phyloP scores from a whole-genome alignment of 2,888 invertebrate species.

The Seira ritae region DNA sequence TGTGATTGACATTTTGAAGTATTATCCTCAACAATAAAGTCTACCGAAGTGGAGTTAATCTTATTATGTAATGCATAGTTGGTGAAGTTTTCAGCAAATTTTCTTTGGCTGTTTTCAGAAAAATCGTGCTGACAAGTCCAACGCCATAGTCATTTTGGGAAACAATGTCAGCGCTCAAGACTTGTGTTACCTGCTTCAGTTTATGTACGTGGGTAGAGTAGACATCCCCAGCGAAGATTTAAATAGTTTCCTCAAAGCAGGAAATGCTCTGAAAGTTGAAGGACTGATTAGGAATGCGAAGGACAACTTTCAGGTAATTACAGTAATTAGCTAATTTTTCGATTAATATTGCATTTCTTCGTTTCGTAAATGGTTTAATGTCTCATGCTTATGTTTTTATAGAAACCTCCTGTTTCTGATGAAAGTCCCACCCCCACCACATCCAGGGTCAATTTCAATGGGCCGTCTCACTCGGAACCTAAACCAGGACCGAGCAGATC shows the following conservation, averaged over 20 bases:
- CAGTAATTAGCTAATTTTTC: too few species aligned
- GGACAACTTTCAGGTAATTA: neutral
- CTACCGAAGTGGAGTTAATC: neutral
- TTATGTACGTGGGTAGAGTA: slow-evolving; percentile 70
- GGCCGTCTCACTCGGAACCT: too few species aligned
- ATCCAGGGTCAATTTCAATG: too few species aligned
- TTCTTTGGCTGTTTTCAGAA: neutral
- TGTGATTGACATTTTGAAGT: too few species aligned
- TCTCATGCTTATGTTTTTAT: too few species aligned
- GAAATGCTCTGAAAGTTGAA: slow-evolving; percentile 69
- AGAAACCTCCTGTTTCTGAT: too few species aligned
- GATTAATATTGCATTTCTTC: too few species aligned
- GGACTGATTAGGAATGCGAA: slow-evolving; percentile 63
- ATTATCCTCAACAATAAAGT: too few species aligned
- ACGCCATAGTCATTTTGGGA: neutral
- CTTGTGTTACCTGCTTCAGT: slow-evolving; percentile 22
- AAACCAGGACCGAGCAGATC: too few species aligned
- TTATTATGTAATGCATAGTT: neutral
- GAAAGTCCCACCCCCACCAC: too few species aligned
- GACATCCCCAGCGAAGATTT: slow-evolving; percentile 66
- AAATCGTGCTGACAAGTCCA: neutral
- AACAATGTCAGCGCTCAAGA: neutral
- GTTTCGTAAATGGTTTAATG: too few species aligned
- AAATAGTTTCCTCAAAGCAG: slow-evolving; percentile 66
- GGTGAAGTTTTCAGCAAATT: neutral